Evolutionary conservation across 2,888 invertebrate species (phyloP), one percentile per base, ranked within the genome.

Genomic region (Cerastis rubricosa): DNA sequence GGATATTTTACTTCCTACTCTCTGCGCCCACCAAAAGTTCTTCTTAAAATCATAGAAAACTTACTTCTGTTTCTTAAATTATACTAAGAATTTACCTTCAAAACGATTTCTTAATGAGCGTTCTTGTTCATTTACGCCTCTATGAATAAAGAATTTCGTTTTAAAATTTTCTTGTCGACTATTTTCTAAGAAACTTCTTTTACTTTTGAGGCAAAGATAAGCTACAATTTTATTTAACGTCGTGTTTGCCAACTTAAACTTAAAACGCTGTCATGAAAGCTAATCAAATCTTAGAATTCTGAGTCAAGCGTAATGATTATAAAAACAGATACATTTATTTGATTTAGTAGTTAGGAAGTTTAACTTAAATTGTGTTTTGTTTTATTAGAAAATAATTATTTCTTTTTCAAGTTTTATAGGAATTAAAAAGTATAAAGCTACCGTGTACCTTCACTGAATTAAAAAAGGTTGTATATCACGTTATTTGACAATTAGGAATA

Each of bases 11-110:
- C 75, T 78, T 78, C 66, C 43, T 83, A 66, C 64, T 80, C 67
- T 78, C 40, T 69, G 85, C 85, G 87, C 84, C 86, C 88, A 87
- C 87, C 80, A 64, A 51, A 45, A 74, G 11, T 25, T 47, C 47
- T 64, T 57, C 11, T 49, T 25, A 47, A 40, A 54, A 65, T 22
- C 49, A 25, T 59, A 54, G 51, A 49, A 47, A 78, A 63, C n/a
- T 67, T 63, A 68, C 6, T 68, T 79, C 63, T 63, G 29, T 81
- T 79, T 49, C 54, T 49, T 63, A 54, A 73, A 63, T 57, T 71
- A 45, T 45, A 59, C 57, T 67, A 68, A 67, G 29, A 35, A 57
- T 57, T 29, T 71, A 67, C 63, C 22, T 54, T 67, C 17, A 25
- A 49, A 54, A 67, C 35, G 54, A 11, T 81, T 43, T 67, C 61